Conservation (phyloP, 37 sponge, comb jelly and placozoan species). For the Bolinopsis microptera region DNA sequence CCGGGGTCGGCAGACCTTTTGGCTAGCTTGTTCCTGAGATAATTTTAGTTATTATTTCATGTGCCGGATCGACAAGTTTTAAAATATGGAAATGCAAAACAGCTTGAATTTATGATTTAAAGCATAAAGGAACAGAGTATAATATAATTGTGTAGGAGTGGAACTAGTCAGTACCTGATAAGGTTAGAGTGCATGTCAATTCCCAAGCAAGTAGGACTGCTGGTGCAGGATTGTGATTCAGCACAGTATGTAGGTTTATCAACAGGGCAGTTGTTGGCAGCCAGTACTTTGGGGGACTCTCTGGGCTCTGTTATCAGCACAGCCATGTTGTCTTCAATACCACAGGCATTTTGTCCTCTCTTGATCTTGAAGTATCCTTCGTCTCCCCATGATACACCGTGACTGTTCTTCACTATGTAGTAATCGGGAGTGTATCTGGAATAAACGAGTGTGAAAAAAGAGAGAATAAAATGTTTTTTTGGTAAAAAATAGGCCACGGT, state of each 20-base stretch:
- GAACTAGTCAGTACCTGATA: too few relatives aligned
- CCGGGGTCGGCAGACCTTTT: not conserved
- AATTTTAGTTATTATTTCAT: too few relatives aligned
- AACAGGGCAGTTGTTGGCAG: not conserved
- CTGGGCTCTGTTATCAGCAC: not conserved
- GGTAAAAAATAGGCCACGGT: too few relatives aligned
- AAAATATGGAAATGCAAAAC: too few relatives aligned
- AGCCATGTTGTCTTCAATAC: conserved; percentile 26
- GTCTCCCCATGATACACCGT: conserved; percentile 23
- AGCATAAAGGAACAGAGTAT: too few relatives aligned
- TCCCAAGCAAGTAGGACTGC: not conserved
- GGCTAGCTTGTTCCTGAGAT: not conserved
- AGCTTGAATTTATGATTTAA: too few relatives aligned
- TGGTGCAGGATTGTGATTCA: conserved; percentile 3
- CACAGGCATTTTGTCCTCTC: conserved; percentile 23
- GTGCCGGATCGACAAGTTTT: too few relatives aligned
- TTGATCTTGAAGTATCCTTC: conserved; percentile 50
- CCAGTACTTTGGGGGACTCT: not conserved
- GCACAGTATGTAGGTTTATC: not conserved
- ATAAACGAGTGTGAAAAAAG: too few relatives aligned
- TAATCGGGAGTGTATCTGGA: conserved; percentile 55
- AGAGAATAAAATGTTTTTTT: too few relatives aligned
- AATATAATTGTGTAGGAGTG: too few relatives aligned
- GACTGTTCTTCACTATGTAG: conserved; percentile 48
- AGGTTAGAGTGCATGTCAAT: not conserved